A percentile compares a stretch with the other conserved stretches of the same genome.
phyloP scores from a whole-genome alignment of 2,113 vertebrate species.

The Hucho hucho region DNA sequence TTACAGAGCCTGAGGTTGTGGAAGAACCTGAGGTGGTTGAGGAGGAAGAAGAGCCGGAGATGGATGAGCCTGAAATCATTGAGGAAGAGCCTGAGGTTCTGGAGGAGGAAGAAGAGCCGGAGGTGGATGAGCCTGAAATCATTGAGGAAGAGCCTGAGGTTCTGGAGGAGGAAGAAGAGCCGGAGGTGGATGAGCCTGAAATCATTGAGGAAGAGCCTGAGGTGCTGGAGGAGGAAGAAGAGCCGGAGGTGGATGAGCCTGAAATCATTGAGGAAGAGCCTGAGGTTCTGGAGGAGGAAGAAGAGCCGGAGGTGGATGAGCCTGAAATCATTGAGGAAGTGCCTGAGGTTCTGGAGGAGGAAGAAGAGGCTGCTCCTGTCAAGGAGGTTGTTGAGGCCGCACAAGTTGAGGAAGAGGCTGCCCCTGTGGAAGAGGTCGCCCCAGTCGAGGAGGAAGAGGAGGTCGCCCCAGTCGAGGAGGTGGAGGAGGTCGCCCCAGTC shows the following conservation, averaged over 20 bases:
- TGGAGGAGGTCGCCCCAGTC: not conserved
- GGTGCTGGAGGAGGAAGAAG: constrained; percentile 35
- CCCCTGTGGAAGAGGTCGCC: constrained; percentile 19
- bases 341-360: not conserved
- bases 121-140: constrained; percentile 11
- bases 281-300: constrained; percentile 12
- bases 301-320: constrained; percentile 22
- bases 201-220: constrained; percentile 53
- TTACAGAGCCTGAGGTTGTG: constrained; percentile 25
- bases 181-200: constrained; percentile 59
- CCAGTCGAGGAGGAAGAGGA: constrained; percentile 8
- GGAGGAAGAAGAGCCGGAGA: constrained; percentile 34
- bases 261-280: no score
- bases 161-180: constrained; percentile 11
- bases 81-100: constrained; percentile 46
- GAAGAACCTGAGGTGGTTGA: constrained; percentile 37
- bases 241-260: constrained; percentile 17
- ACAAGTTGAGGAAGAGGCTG: constrained; percentile 35
- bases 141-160: no score
- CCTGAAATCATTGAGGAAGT: constrained; percentile 49
- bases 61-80: constrained; percentile 59
- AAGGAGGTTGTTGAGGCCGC: constrained; percentile 35
- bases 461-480: not conserved
- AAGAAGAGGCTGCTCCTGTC: constrained; percentile 21
- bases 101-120: constrained; percentile 34